Evolutionary conservation across 2,113 vertebrate genomes (phyloP), one percentile per base, ranked within the genome.

Genomic region (Trachemys scripta): DNA sequence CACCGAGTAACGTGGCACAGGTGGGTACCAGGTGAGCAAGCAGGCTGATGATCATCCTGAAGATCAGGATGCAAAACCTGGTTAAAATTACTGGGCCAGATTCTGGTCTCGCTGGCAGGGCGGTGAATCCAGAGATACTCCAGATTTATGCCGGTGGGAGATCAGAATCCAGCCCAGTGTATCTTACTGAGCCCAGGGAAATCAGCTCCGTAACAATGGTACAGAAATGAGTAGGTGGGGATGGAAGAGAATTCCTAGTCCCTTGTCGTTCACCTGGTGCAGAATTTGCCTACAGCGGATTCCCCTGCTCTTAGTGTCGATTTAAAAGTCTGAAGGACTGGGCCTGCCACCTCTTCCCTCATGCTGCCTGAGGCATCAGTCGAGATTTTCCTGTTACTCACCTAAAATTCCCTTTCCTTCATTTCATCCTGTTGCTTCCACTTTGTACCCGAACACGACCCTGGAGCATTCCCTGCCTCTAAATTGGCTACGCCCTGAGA

Each of bases 91-190:
- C 62, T 69, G 62, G 35, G 62, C 54, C 79, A 27, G 65, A 80
- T 89, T 92, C 94, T 69, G 62, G 8, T 95, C 87, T 1, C 2
- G 47, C 84, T 29, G 84, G 94, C 83, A 38, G 84, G 31, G 0
- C 8, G 79, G 94, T 94, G 95, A 94, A 95, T 95, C 88, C 89
- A 47, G 50, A 22, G 84, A 42, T 51, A 84, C 83, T 16, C 3
- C 84, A 25, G 20, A 35, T 38, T 72, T 22, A 38, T 17, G 8
- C 65, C 17, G 6, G 80, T 7, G 76, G 88, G 79, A 72, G 80
- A 56, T 79, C 72, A 10, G 50, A 24, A 14, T 80, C 88, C 72
- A 5, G 29, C 82, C 89, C 45, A 16, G 50, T 82, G 72, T 45
- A 29, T 35, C 82, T 38, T 4, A 81, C 85, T 85, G 76, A 25